These are phyloP conservation scores for Lypha dubia DNA, from an alignment of 2,888 invertebrate genomes.

Conservation along the genomic window DNA sequence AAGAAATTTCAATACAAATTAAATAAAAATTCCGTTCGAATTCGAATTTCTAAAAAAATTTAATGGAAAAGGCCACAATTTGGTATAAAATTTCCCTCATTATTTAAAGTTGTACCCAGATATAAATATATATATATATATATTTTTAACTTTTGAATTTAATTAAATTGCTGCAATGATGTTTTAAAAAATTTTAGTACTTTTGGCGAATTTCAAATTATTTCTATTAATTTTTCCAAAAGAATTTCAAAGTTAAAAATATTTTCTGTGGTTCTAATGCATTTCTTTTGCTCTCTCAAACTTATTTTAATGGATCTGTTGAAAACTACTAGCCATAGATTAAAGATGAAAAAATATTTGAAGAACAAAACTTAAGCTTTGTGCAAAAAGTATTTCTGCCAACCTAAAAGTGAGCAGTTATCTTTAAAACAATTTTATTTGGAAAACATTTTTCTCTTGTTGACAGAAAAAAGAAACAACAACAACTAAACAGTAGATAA, in stretches of 20 bases:
- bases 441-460: slow-evolving; percentile 23
- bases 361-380: slow-evolving; percentile 25
- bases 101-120: too few relatives aligned
- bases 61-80: too few relatives aligned
- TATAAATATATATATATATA: too few relatives aligned
- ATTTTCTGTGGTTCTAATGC: not conserved
- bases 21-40: too few relatives aligned
- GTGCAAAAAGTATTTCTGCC: slow-evolving; percentile 36
- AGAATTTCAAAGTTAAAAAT: slow-evolving; percentile 1
- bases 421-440: slow-evolving; percentile 46
- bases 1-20: too few relatives aligned
- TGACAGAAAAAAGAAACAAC: not conserved
- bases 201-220: not conserved
- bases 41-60: too few relatives aligned
- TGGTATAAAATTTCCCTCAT: too few relatives aligned
- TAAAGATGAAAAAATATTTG: not conserved
- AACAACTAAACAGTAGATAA: slow-evolving; percentile 33
- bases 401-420: slow-evolving; percentile 67
- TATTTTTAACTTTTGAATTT: not conserved
- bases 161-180: not conserved
- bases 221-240: not conserved
- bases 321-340: not conserved
- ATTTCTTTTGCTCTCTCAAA: not conserved
- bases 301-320: slow-evolving; percentile 23
- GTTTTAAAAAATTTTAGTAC: not conserved